These are phyloP conservation scores for Zaprionus lineosus DNA, from an alignment of 2,888 invertebrate genomes.

Conservation along the genomic window DNA sequence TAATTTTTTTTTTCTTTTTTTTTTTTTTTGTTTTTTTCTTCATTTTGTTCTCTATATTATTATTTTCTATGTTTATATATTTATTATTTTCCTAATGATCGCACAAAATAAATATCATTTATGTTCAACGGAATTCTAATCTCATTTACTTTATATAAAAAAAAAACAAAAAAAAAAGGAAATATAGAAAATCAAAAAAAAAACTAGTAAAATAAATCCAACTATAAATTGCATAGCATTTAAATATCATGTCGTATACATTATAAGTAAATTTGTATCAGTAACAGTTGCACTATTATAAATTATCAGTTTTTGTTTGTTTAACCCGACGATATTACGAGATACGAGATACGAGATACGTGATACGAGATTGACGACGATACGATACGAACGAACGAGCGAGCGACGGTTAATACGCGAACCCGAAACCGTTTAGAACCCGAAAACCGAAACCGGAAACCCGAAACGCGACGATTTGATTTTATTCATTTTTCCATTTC, in stretches of 20 bases:
- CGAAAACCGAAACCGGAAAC: slow-evolving; percentile 80
- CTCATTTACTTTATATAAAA: slow-evolving; percentile 38
- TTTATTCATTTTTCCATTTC: slow-evolving; percentile 11
- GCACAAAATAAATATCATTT: slow-evolving; percentile 62
- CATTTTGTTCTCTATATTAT: not conserved
- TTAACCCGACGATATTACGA: slow-evolving; percentile 42
- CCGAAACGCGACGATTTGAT: slow-evolving; percentile 77
- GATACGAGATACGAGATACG: slow-evolving; percentile 50
- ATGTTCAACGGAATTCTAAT: slow-evolving; percentile 59
- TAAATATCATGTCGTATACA: slow-evolving; percentile 58
- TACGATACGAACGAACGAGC: slow-evolving; percentile 71
- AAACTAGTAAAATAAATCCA: not conserved
- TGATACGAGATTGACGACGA: slow-evolving; percentile 47
- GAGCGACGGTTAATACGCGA: slow-evolving; percentile 80
- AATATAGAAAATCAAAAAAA: slow-evolving; percentile 37
- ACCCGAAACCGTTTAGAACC: slow-evolving; percentile 81
- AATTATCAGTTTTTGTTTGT: slow-evolving; percentile 46
- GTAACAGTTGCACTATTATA: slow-evolving; percentile 73
- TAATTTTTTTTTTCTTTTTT: slow-evolving; percentile 40
- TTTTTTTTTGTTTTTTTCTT: slow-evolving; percentile 12
- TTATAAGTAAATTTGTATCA: slow-evolving; percentile 70
- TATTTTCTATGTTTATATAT: too few relatives aligned
- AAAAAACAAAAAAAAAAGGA: slow-evolving; percentile 28
- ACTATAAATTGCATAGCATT: slow-evolving; percentile 42
- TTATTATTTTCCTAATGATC: slow-evolving; percentile 41